Conservation (phyloP, 2,113 vertebrate genomes). For the Sinocyclocheilus grahami region DNA sequence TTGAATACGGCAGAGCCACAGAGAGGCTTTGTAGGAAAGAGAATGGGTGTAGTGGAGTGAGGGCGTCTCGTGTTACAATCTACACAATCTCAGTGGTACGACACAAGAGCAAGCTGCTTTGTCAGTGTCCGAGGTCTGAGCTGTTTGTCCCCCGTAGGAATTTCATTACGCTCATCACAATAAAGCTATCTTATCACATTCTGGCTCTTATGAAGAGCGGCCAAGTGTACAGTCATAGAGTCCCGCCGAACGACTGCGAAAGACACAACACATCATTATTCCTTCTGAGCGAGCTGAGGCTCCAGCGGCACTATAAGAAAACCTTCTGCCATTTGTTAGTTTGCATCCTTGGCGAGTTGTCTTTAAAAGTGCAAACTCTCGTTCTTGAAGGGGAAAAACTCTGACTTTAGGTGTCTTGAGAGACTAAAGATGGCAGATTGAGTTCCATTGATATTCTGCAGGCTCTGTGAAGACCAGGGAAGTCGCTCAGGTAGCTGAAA, state of each 20-base stretch:
- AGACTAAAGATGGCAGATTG: not conserved
- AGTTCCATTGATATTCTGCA: constrained; percentile 24
- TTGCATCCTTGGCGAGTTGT: not conserved
- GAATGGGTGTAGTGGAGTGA: constrained; percentile 8
- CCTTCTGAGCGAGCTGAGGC: not conserved
- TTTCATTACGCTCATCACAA: constrained; percentile 40
- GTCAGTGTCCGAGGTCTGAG: not conserved
- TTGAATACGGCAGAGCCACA: not conserved
- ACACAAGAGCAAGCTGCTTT: constrained; percentile 18
- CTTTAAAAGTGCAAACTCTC: constrained; percentile 17
- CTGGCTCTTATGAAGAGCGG: constrained; percentile 14
- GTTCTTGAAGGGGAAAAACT: not conserved
- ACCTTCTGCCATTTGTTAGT: constrained; percentile 4
- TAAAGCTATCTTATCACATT: constrained; percentile 29
- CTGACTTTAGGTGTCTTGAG: not conserved
- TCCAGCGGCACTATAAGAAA: not conserved
- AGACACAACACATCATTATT: constrained; percentile 29
- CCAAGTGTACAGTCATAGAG: constrained; percentile 24
- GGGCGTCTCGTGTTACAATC: constrained; percentile 38
- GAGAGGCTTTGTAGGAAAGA: constrained; percentile 26
- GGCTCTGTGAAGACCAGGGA: constrained; percentile 5
- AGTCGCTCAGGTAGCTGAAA: not conserved
- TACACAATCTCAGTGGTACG: constrained; percentile 39
- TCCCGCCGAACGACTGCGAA: not conserved
- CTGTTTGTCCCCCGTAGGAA: not conserved